phyloP scores from a whole-genome alignment of 35 echinoderm and acorn worm genomes.

The Nesometra sesokonis region DNA sequence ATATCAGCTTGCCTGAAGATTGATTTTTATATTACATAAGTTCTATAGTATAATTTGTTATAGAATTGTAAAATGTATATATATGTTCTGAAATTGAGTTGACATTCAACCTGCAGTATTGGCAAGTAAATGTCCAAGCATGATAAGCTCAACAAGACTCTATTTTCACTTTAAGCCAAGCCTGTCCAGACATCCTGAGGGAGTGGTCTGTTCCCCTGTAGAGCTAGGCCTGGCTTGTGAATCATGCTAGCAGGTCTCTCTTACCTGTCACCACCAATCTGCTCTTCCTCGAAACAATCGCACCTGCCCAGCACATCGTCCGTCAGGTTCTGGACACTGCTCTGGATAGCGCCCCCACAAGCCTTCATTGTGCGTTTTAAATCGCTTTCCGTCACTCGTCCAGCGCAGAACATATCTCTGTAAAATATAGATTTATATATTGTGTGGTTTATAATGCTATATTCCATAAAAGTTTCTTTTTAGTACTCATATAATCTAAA shows the following conservation, averaged over 20 bases:
- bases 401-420: conserved; percentile 98
- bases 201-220: not conserved
- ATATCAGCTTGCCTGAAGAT: no score
- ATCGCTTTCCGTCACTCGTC: conserved; percentile 78
- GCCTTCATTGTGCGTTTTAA: conserved; percentile 91
- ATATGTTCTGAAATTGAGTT: not conserved
- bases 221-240: not conserved
- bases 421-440: not conserved
- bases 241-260: not conserved
- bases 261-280: conserved; percentile 92
- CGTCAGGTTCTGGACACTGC: conserved; percentile 73
- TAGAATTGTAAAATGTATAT: not conserved
- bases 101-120: not conserved
- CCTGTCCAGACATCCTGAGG: not conserved
- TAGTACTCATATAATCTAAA: no score
- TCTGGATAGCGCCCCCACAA: conserved; percentile 97
- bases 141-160: not conserved
- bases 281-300: conserved; percentile 75
- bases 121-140: not conserved
- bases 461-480: no score
- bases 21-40: no score
- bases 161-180: not conserved
- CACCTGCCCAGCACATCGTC: conserved; percentile 84
- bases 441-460: no score
- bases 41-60: no score